A percentile compares a stretch with the other conserved stretches of the same genome.
Evolutionary conservation across 2,113 vertebrate genomes (phyloP).

Genomic region (Triplophysa tibetana): DNA sequence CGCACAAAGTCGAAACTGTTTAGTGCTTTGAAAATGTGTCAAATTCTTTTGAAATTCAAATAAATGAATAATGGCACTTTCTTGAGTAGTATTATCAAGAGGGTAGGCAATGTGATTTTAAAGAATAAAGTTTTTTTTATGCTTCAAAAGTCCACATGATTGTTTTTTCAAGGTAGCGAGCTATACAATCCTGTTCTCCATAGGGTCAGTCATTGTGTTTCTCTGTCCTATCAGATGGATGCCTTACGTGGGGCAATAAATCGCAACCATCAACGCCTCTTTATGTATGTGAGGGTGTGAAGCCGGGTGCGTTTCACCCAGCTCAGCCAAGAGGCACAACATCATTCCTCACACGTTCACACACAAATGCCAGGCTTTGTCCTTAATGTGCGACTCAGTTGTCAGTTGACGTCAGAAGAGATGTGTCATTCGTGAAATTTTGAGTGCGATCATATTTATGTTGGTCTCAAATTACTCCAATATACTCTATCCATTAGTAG

Average conservation of each 20-base stretch:
- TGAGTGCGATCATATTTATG: not conserved
- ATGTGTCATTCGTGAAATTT: not conserved
- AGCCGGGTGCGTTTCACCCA: slow-evolving; percentile 7
- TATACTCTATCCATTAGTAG: too few relatives aligned
- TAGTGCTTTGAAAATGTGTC: not conserved
- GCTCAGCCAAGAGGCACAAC: not conserved
- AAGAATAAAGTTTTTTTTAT: not conserved
- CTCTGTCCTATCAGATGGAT: slow-evolving; percentile 1
- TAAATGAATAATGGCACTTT: too few relatives aligned
- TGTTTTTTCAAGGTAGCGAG: not conserved
- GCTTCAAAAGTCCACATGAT: not conserved
- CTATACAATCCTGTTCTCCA: slow-evolving; percentile 15
- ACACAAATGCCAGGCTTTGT: slow-evolving; percentile 30
- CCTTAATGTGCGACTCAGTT: not conserved
- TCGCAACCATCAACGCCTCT: slow-evolving; percentile 26
- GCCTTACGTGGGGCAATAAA: slow-evolving; percentile 37
- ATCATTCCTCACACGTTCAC: slow-evolving; percentile 21
- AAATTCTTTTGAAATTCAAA: too few relatives aligned
- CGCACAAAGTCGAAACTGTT: not conserved
- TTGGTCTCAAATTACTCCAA: too few relatives aligned
- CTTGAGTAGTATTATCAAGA: too few relatives aligned
- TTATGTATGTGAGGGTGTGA: slow-evolving; percentile 17
- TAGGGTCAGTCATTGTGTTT: not conserved
- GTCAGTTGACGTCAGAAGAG: not conserved
- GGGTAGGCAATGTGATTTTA: too few relatives aligned